These are phyloP conservation scores for Sisor rabdophorus DNA, from an alignment of 2,113 vertebrate genomes.

Conservation along the genomic window DNA sequence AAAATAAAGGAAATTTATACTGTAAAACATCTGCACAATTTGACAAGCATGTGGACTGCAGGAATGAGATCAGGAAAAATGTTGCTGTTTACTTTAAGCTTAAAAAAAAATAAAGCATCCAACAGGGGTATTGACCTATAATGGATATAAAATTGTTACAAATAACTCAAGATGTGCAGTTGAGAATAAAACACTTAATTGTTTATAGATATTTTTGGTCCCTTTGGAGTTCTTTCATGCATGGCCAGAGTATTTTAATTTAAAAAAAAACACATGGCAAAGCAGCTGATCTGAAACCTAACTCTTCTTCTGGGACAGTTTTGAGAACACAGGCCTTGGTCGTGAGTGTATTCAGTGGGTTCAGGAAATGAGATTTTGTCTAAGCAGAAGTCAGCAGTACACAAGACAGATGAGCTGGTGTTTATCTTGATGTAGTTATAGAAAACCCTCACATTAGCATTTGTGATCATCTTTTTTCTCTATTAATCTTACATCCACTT, in stretches of 20 bases:
- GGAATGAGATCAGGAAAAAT: neutral
- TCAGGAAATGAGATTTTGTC: slow-evolving; percentile 16
- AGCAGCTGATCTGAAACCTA: neutral
- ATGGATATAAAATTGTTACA: neutral
- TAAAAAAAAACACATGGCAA: neutral
- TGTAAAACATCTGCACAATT: neutral
- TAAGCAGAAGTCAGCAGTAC: neutral
- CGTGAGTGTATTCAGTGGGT: slow-evolving; percentile 29
- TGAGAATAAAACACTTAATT: neutral
- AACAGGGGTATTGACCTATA: neutral
- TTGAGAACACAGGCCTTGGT: slow-evolving; percentile 10
- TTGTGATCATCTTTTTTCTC: neutral
- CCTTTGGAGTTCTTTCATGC: neutral
- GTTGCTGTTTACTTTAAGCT: neutral
- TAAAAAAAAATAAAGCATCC: slow-evolving; percentile 16
- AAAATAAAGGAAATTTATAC: neutral
- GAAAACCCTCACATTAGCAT: slow-evolving; percentile 24
- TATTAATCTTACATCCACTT: neutral
- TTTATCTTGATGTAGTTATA: slow-evolving; percentile 20
- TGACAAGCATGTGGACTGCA: neutral
- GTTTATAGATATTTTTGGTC: slow-evolving; percentile 14
- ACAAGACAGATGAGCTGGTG: slow-evolving; percentile 13
- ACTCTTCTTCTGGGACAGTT: slow-evolving; percentile 2
- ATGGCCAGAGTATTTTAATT: neutral
- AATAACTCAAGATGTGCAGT: neutral